Evolutionary conservation across 2,113 vertebrate species (phyloP).

Genomic region (Mellivora capensis): DNA sequence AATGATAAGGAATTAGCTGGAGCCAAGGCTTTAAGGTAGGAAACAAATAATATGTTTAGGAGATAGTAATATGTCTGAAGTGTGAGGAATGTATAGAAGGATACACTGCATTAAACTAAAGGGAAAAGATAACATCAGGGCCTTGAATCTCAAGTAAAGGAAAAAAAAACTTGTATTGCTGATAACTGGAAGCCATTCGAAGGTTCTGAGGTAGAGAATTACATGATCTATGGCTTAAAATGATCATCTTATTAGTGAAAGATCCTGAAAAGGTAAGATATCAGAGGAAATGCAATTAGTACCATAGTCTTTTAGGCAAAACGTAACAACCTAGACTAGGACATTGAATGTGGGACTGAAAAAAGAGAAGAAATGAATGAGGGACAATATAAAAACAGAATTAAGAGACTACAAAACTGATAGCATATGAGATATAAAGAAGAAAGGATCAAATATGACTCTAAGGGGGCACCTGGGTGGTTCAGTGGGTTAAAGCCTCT

Average conservation of each 20-base stretch:
- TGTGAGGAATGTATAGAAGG: neutral
- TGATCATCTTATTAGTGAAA: constrained; percentile 12
- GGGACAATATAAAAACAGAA: neutral
- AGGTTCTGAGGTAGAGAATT: neutral
- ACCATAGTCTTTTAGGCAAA: neutral
- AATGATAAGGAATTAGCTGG: neutral
- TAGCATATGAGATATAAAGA: neutral
- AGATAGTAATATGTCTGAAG: neutral
- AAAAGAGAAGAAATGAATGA: neutral
- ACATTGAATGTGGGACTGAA: neutral
- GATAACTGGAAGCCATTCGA: neutral
- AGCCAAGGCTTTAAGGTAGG: neutral
- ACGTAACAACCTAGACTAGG: neutral
- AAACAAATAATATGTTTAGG: neutral
- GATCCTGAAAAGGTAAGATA: neutral
- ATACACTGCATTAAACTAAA: neutral
- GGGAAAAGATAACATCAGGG: neutral
- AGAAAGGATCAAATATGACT: neutral
- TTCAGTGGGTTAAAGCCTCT: no score
- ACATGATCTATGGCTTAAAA: constrained; percentile 2
- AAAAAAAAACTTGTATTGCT: neutral
- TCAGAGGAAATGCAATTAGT: neutral
- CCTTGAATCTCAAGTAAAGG: neutral
- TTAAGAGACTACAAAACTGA: neutral
- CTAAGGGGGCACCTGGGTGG: no score